Base-by-base conservation (phyloP, 2,888 invertebrate genomes). In the Alloplasta piceator region DNA sequence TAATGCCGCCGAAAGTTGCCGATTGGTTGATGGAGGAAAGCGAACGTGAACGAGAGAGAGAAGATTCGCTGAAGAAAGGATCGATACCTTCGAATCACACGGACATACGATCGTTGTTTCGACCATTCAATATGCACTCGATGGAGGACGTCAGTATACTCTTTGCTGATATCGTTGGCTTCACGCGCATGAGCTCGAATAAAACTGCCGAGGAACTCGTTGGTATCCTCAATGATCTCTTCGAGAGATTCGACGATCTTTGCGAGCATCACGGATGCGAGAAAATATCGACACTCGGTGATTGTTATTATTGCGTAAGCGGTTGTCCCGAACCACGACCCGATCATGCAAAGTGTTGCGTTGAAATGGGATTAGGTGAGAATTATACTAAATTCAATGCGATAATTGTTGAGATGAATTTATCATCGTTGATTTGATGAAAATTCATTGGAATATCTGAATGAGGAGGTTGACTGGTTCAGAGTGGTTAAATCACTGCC, bases 101-200 rank as follows among this genome's bases (percentile, higher is more conserved):
- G 46, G 96, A 97, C 89, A 95, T 97, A 36, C 95, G 96, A 87
- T 96, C 97, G 0, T 93, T 97, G 67, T 99, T 99, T 92, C 95
- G 99, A 52, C 98, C 98, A 6, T 99, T 99, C 92, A 98, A 98
- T 89, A 99, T 99, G 98, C 97, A 97, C 91, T 96, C 96, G 75
- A 98, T 98, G 98, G 97, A 98, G 85, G 96, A 98, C 91, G 98
- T 99, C 58, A 98, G 98, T 93, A 99, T 99, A 88, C 93, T 99
- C 61, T 99, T 99, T 92, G 99, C 99, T 39, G 99, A 99, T 91
- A 99, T 99, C 89, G 98, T 98, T 26, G 99, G 99, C 48, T 99
- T 99, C 92, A 99, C 99, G 0, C 96, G 96, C 90, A 99, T 99
- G 98, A 97, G 98, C 76, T 98, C 98, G 85, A 98, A 97, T 87